Percentiles rank a stretch among this genome's conserved stretches.
Evolutionary conservation across 2,797 vertebrate genomes (phyloP).

Genomic region (Onychomys torridus): DNA sequence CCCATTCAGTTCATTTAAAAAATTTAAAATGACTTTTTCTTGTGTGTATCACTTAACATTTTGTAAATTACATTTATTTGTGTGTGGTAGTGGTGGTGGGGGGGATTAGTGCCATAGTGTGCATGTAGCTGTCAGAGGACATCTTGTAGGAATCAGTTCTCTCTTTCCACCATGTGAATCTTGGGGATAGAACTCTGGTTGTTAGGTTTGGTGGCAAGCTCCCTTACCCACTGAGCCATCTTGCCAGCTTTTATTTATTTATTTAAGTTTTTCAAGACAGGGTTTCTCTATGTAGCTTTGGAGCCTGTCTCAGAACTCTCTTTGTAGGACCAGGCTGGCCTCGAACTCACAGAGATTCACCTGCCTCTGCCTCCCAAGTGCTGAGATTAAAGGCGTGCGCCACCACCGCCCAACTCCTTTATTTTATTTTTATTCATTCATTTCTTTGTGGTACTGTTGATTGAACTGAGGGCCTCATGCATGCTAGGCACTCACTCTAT

Average conservation of each 20-base stretch:
- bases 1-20: background rate
- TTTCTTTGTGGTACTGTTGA: background rate
- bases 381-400: no score
- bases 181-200: background rate
- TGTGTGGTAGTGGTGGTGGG: background rate
- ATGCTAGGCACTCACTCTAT: background rate
- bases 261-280: background rate
- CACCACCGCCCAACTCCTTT: background rate
- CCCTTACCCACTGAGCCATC: background rate
- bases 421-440: constrained; percentile 1
- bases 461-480: background rate
- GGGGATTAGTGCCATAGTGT: background rate
- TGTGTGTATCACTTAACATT: background rate
- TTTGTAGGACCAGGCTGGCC: no score
- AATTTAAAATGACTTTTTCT: background rate
- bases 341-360: no score
- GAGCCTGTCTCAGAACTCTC: no score
- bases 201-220: background rate
- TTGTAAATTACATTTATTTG: background rate
- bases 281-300: no score
- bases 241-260: background rate
- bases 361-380: no score
- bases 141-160: background rate
- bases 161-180: background rate
- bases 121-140: background rate